Evolutionary conservation across 2,888 invertebrate species (phyloP).

Genomic region (Chaetogeoica ovagalla): DNA sequence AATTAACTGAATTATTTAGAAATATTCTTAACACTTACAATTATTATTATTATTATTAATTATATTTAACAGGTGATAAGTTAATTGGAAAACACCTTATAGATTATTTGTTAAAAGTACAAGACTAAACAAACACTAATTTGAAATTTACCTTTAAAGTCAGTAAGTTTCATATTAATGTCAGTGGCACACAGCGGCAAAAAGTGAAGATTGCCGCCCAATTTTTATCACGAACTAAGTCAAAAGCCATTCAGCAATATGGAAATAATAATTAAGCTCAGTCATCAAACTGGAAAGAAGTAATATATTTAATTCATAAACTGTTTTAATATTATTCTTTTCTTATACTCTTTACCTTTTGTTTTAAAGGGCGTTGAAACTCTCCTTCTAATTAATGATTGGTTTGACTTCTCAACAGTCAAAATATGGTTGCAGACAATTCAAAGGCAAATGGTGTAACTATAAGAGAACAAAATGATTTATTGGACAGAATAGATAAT

Average conservation of each 20-base stretch:
- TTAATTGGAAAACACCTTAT: slow-evolving; percentile 21
- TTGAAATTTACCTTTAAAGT: slow-evolving; percentile 16
- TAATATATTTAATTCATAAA: neutral
- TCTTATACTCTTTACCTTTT: neutral
- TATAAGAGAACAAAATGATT: slow-evolving; percentile 19
- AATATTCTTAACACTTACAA: neutral
- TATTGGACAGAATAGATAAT: slow-evolving; percentile 20
- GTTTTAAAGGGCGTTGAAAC: neutral
- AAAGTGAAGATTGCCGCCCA: slow-evolving; percentile 21
- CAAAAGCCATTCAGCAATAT: slow-evolving; percentile 10
- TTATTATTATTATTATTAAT: neutral
- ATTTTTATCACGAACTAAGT: slow-evolving; percentile 7
- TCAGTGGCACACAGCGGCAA: slow-evolving; percentile 10
- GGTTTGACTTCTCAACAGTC: slow-evolving; percentile 30
- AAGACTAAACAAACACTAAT: neutral
- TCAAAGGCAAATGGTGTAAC: slow-evolving; percentile 3
- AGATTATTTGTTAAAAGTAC: slow-evolving; percentile 16
- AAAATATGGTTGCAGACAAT: slow-evolving; percentile 17
- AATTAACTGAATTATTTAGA: neutral
- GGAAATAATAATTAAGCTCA: neutral
- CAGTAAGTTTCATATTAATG: slow-evolving; percentile 7
- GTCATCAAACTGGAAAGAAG: slow-evolving; percentile 20
- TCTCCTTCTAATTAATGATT: slow-evolving; percentile 26
- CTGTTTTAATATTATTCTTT: neutral
- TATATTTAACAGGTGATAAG: slow-evolving; percentile 15